A percentile compares a stretch with the other conserved stretches of the same genome.
Evolutionary conservation across 2,888 invertebrate species (phyloP).

Genomic region (Dusona sp.): DNA sequence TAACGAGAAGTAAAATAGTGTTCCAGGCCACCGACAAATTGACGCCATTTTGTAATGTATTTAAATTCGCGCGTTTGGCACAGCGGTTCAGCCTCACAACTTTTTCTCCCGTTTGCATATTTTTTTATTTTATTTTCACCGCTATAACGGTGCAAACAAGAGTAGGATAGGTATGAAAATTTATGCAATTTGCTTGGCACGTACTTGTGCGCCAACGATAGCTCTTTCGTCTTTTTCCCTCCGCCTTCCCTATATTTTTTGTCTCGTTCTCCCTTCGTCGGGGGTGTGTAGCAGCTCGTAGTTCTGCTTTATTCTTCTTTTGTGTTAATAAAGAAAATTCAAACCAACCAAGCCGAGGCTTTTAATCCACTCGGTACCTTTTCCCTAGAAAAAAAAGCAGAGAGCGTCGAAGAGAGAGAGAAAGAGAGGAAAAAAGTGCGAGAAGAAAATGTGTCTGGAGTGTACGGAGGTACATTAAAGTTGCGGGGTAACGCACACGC

Average conservation of each 20-base stretch:
- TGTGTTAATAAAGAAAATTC: constrained; percentile 67
- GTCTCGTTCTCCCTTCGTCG: not conserved
- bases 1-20: not conserved
- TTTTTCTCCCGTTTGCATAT: not conserved
- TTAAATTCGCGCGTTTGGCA: constrained; percentile 17
- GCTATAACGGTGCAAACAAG: constrained; percentile 19
- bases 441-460: constrained; percentile 58
- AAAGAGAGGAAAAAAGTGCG: constrained; percentile 17
- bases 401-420: constrained; percentile 1
- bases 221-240: constrained; percentile 3
- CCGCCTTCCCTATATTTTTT: not conserved
- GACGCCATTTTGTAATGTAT: constrained; percentile 19
- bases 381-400: not conserved
- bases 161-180: constrained; percentile 52
- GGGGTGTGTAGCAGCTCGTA: not conserved
- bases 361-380: constrained; percentile 52
- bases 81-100: not conserved
- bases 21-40: not conserved
- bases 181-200: constrained; percentile 60
- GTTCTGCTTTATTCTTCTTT: constrained; percentile 57
- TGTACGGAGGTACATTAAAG: constrained; percentile 56
- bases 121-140: not conserved
- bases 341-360: constrained; percentile 56
- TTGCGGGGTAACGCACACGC: constrained; percentile 55
- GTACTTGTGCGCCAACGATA: constrained; percentile 50